Evolutionary conservation across 2,797 vertebrate species (phyloP).

Genomic region (Leucoraja ocellata): DNA sequence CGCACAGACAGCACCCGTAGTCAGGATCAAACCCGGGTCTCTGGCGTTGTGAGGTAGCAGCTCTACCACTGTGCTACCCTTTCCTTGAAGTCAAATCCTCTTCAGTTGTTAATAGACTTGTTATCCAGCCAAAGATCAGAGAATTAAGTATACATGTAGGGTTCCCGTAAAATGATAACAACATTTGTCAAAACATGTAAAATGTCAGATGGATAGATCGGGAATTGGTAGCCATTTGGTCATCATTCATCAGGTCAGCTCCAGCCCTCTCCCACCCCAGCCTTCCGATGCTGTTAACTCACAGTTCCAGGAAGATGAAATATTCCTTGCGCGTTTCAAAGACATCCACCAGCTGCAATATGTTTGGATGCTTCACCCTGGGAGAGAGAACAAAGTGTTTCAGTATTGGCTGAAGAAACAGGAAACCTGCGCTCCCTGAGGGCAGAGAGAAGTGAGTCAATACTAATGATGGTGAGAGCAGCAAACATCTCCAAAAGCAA

Average conservation of each 20-base stretch:
- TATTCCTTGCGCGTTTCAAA: constrained; percentile 96
- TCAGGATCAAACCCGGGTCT: too few relatives aligned
- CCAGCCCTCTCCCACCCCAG: too few relatives aligned
- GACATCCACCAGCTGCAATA: constrained; percentile 91
- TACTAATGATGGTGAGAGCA: neutral
- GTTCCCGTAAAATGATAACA: neutral
- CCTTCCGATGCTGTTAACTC: constrained; percentile 54
- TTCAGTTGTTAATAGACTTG: neutral
- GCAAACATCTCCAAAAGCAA: neutral
- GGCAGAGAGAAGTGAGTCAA: neutral
- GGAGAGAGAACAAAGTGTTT: constrained; percentile 22
- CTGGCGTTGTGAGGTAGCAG: too few relatives aligned
- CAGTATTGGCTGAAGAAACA: constrained; percentile 38
- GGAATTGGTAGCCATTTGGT: too few relatives aligned
- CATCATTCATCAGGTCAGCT: too few relatives aligned
- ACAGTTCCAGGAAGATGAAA: constrained; percentile 98
- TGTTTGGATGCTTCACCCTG: constrained; percentile 96
- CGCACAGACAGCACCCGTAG: too few relatives aligned
- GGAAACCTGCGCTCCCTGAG: neutral
- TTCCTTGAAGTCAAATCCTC: neutral
- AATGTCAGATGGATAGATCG: too few relatives aligned
- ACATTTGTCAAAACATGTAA: too few relatives aligned
- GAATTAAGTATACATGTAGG: neutral
- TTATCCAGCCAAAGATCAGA: neutral
- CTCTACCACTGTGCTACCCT: too few relatives aligned